Evolutionary conservation across 2,113 vertebrate genomes (phyloP), one percentile per base, ranked within the genome.

Genomic region (Eulemur macaco): DNA sequence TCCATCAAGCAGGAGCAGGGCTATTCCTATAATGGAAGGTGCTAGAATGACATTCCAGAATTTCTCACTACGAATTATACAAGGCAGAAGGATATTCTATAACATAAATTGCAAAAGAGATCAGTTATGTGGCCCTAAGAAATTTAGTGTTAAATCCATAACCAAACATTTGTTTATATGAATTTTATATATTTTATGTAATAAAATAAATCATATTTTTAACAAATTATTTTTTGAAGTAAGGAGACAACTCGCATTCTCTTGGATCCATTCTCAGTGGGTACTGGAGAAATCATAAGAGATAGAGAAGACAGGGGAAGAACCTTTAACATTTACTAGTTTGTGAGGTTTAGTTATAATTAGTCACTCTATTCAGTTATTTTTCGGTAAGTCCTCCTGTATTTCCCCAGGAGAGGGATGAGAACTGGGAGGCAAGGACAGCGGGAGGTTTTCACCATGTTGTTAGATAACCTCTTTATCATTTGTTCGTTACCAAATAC

Each of bases 171-270:
- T 87, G 0, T 21, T 76, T 63, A 74, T 69, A 54, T 47, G 60
- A 80, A 60, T 58, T 81, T 94, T 76, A 45, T 63, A 2, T 21
- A 47, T 86, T 34, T 69, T 77, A 56, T 27, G 50, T 81, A 88
- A 77, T 58, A 89, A 81, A 90, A 85, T 5, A 88, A 95, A 95
- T 74, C 17, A 60, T 13, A 91, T 31, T 91, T 93, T 87, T 84
- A 84, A 91, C 56, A 93, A 87, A 80, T 78, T 31, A 8, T 68
- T 80, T 78, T 56, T 85, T 83, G n/a, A 88, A 42, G 13, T 73
- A 86, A 56, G 18, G 20, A 4, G 80, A 34, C 37, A 84, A 95
- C 31, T 77, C 18, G 2, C 6, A 80, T 54, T 64, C 17, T 63
- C 31, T 39, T 66, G 21, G 52, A 64, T 50, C 52, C 9, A 39